phyloP scores from a whole-genome alignment of 2,113 vertebrate genomes.

The Lampris megalopsis region DNA sequence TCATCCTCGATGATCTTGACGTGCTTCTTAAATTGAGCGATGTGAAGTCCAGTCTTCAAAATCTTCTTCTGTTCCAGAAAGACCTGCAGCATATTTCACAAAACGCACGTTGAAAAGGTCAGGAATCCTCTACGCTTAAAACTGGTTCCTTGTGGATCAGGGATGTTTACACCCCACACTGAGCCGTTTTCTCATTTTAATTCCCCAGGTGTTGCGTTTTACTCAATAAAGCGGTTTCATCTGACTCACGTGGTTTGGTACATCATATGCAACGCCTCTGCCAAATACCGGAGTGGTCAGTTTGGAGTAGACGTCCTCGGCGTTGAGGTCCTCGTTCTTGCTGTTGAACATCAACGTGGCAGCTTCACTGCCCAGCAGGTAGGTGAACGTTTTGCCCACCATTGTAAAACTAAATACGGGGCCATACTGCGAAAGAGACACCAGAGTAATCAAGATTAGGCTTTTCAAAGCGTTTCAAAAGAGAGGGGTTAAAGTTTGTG shows the following conservation, averaged over 20 bases:
- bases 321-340: slow-evolving; percentile 96
- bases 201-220: neutral
- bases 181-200: too few species aligned
- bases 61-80: slow-evolving; percentile 99
- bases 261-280: slow-evolving; percentile 95
- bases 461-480: too few species aligned
- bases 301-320: slow-evolving; percentile 93
- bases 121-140: neutral
- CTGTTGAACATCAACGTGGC: slow-evolving; percentile 95
- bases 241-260: slow-evolving; percentile 88
- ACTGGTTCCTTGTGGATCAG: too few species aligned
- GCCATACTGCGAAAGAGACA: slow-evolving; percentile 86
- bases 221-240: too few species aligned
- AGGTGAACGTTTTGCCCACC: slow-evolving; percentile 97
- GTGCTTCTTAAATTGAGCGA: slow-evolving; percentile 90
- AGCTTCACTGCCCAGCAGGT: slow-evolving; percentile 95
- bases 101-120: neutral
- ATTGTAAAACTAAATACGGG: slow-evolving; percentile 98
- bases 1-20: slow-evolving; percentile 92
- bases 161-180: too few species aligned
- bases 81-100: slow-evolving; percentile 76
- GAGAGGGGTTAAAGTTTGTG: too few species aligned
- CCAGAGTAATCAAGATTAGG: neutral
- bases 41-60: slow-evolving; percentile 94
- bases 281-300: slow-evolving; percentile 97